Conservation (phyloP, 2,888 invertebrate species). For the Cynaeus angustus region DNA sequence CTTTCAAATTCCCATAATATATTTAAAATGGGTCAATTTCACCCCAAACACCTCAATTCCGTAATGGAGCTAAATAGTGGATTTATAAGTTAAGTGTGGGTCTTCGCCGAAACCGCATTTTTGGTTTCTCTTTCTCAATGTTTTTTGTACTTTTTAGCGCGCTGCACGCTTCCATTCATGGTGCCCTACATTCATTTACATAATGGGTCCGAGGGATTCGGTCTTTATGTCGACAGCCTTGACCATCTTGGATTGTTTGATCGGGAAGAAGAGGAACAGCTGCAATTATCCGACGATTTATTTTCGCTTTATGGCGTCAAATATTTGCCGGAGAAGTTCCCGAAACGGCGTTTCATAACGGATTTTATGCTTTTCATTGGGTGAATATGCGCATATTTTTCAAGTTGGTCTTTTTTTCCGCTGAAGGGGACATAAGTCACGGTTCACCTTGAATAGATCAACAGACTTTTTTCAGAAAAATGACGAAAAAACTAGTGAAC, state of each 20-base stretch:
- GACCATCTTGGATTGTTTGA: slow-evolving; percentile 49
- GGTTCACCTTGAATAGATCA: slow-evolving; percentile 24
- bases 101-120: slow-evolving; percentile 49
- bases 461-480: slow-evolving; percentile 12
- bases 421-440: slow-evolving; percentile 16
- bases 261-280: slow-evolving; percentile 47
- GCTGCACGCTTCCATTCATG: slow-evolving; percentile 59
- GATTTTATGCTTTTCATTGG: slow-evolving; percentile 45
- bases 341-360: slow-evolving; percentile 45
- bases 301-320: slow-evolving; percentile 31
- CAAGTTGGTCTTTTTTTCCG: neutral
- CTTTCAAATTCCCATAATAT: slow-evolving; percentile 32
- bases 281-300: slow-evolving; percentile 55
- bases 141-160: slow-evolving; percentile 56
- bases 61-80: slow-evolving; percentile 46
- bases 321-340: slow-evolving; percentile 25
- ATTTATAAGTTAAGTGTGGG: slow-evolving; percentile 52
- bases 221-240: slow-evolving; percentile 47
- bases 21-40: slow-evolving; percentile 46
- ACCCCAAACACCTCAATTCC: slow-evolving; percentile 44
- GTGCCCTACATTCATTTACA: slow-evolving; percentile 62
- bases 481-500: slow-evolving; percentile 2
- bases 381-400: slow-evolving; percentile 4
- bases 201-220: slow-evolving; percentile 57
- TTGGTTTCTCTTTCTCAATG: slow-evolving; percentile 39